phyloP scores from a whole-genome alignment of 2,888 invertebrate species.

The Noctua janthe region DNA sequence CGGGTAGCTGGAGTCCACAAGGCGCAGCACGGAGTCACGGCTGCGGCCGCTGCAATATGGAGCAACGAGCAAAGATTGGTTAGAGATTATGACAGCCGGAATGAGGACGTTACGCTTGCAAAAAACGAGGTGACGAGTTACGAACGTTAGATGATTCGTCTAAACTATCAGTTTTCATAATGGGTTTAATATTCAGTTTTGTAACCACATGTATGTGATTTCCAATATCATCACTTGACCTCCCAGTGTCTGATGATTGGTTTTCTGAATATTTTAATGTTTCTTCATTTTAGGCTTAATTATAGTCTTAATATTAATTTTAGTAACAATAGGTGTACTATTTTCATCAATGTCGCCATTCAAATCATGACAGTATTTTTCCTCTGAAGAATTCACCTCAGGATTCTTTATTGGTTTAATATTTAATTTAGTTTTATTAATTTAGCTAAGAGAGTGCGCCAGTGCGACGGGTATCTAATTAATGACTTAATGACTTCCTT shows the following conservation, averaged over 20 bases:
- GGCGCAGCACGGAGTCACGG: slow-evolving; percentile 81
- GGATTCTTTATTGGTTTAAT: slow-evolving; percentile 89
- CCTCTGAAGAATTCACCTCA: slow-evolving; percentile 83
- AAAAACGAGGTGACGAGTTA: not conserved
- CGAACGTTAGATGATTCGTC: slow-evolving; percentile 72
- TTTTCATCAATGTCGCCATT: slow-evolving; percentile 82
- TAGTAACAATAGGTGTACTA: slow-evolving; percentile 88
- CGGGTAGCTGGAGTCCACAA: slow-evolving; percentile 82
- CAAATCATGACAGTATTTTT: slow-evolving; percentile 87
- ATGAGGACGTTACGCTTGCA: not conserved
- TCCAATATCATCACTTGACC: slow-evolving; percentile 87
- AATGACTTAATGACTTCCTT: not conserved
- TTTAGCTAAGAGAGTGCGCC: not conserved
- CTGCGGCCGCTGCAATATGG: slow-evolving; percentile 73
- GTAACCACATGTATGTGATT: slow-evolving; percentile 87
- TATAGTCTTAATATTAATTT: slow-evolving; percentile 90
- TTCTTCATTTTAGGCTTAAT: slow-evolving; percentile 85
- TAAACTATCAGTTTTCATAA: slow-evolving; percentile 82
- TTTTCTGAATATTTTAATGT: slow-evolving; percentile 84
- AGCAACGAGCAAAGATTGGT: not conserved
- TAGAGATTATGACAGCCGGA: not conserved
- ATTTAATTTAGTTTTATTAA: slow-evolving; percentile 87
- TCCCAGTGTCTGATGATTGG: slow-evolving; percentile 87
- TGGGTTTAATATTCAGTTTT: slow-evolving; percentile 91
- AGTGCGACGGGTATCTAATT: not conserved